Conservation (phyloP, 2,888 invertebrate species). For the Caenorhabditis imperialis region DNA sequence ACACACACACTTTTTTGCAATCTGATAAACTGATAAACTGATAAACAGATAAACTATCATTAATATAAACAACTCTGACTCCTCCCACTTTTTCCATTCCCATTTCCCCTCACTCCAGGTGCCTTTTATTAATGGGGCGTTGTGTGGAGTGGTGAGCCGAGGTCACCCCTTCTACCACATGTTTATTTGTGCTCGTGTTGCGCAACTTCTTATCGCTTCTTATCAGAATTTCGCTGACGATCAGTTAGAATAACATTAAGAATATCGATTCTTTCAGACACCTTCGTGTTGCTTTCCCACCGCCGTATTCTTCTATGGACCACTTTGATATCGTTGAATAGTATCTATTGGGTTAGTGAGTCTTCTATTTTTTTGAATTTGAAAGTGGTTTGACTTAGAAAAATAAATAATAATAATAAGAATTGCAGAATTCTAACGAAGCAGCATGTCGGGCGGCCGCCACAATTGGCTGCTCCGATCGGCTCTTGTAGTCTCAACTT, state of each 20-base stretch:
- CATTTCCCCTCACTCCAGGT: no score
- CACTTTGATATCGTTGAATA: conserved; percentile 38
- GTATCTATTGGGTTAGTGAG: conserved; percentile 38
- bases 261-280: conserved; percentile 32
- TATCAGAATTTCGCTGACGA: no score
- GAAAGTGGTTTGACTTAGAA: background rate
- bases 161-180: no score
- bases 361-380: background rate
- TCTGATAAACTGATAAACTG: no score
- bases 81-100: no score
- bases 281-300: conserved; percentile 2
- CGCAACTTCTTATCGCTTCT: no score
- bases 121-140: no score
- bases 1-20: no score
- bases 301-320: conserved; percentile 25
- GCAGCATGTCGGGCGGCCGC: conserved; percentile 43
- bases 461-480: conserved; percentile 46
- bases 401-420: background rate
- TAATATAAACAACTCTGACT: no score
- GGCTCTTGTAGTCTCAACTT: conserved; percentile 41
- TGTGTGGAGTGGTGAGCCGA: no score
- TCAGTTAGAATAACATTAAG: no score
- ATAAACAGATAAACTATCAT: no score
- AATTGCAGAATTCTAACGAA: conserved; percentile 39
- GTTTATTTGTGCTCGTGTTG: conserved; percentile 7